Conservation (phyloP, 2,888 invertebrate genomes). For the Cataglyphis rosenhaueri region DNA sequence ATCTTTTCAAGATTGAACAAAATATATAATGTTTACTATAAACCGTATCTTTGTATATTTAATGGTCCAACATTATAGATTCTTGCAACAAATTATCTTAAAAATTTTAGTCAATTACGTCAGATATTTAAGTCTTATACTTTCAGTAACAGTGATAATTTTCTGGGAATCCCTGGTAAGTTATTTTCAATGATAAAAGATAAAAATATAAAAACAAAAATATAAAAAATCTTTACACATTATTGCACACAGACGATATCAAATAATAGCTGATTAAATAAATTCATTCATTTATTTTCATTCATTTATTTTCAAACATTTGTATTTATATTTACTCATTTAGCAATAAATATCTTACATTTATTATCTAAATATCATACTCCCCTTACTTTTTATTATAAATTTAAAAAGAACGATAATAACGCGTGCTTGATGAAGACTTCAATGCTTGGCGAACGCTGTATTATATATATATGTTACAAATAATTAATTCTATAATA, state of each 20-base stretch:
- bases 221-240: not conserved
- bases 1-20: not conserved
- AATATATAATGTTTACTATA: not conserved
- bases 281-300: not conserved
- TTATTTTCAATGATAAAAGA: not conserved
- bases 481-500: constrained; percentile 22
- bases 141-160: not conserved
- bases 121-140: not conserved
- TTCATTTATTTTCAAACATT: not conserved
- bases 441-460: constrained; percentile 42
- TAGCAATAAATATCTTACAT: not conserved
- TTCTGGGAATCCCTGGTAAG: not conserved
- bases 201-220: not conserved
- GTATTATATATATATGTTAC: not conserved
- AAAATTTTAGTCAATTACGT: not conserved
- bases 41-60: not conserved
- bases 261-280: not conserved
- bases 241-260: not conserved
- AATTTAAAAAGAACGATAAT: constrained; percentile 14
- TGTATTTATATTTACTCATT: not conserved
- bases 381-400: not conserved
- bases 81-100: not conserved
- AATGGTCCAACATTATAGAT: not conserved
- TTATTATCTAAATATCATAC: not conserved
- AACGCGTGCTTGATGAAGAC: constrained; percentile 23